Percentiles rank a stretch among this genome's conserved stretches.
Evolutionary conservation across 2,113 vertebrate species (phyloP).

Genomic region (Psammodynastes pulverulentus): DNA sequence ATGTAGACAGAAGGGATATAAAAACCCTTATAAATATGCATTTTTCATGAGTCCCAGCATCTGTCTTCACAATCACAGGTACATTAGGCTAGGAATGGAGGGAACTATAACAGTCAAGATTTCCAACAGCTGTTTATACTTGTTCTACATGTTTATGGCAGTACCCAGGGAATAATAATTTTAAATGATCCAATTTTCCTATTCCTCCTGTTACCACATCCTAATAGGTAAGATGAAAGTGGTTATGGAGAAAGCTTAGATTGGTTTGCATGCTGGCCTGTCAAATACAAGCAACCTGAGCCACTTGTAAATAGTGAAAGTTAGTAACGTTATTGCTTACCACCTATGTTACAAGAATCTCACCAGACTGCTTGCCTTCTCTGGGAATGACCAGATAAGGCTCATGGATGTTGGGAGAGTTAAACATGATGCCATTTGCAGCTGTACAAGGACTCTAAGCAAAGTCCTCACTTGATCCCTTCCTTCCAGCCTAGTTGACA

Average conservation of each 20-base stretch:
- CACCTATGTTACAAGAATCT: not conserved
- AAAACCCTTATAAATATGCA: not conserved
- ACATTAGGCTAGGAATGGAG: not conserved
- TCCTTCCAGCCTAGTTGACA: not conserved
- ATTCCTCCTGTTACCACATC: not conserved
- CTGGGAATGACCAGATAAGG: not conserved
- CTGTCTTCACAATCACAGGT: not conserved
- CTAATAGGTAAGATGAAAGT: not conserved
- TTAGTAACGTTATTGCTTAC: not conserved
- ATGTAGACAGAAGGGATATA: not conserved
- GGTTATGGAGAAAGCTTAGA: not conserved
- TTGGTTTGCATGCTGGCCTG: not conserved
- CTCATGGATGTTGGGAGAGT: not conserved
- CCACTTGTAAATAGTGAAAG: not conserved
- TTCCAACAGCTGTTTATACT: not conserved
- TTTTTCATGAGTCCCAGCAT: not conserved
- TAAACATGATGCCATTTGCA: not conserved
- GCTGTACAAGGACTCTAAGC: not conserved
- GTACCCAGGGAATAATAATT: not conserved
- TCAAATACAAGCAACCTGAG: not conserved
- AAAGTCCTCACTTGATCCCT: not conserved
- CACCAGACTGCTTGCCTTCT: not conserved
- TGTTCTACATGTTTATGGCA: not conserved
- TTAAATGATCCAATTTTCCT: not conserved
- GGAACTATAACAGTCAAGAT: not conserved